Evolutionary conservation across 2,888 invertebrate species (phyloP), one percentile per base, ranked within the genome.

Genomic region (Ceraclea dissimilis): DNA sequence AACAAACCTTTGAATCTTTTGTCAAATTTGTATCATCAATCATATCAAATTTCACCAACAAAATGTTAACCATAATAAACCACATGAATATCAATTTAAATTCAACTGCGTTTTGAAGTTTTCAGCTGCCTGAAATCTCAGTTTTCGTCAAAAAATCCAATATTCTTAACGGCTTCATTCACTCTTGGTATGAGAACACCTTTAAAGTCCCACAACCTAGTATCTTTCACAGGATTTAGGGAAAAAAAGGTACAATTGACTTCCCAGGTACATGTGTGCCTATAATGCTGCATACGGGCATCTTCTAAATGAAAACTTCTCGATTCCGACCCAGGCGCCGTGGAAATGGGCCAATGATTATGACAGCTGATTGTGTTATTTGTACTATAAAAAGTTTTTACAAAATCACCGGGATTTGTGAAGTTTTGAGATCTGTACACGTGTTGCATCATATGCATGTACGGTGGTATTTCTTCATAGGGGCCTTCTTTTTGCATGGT

Each of bases 371-470:
- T 26, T 8, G 20, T 20, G 11, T 49, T 8, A 11, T 49, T 17
- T 2, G 49, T 49, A 26, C 19, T 26, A 6, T 19, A 93, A 78
- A 94, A 93, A 71, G 93, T 93, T 74, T 94, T 94, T 62, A 93
- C 88, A 74, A 92, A 93, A 72, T 90, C 90, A 65, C 92, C 92
- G 5, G 92, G 92, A 71, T 91, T 91, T 8, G 93, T 93, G 74
- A 90, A 93, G 74, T 93, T 93, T 68, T 86, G 85, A 63, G 92
- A 86, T 56, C 93, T 82, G 70, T 90, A 89, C 49, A 93, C 91
- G 74, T 93, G 93, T 72, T 91, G 91, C 68, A 93, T 70, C 93
- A 94, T 93, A 73, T 94, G 93, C 88, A 93, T 85, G 71, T 93
- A 90, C 65, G 80, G 82, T 57, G 92, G 92, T 65, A 87, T 84